Base-by-base conservation (phyloP, 2,888 invertebrate genomes). In the Gerosis bhagava region DNA sequence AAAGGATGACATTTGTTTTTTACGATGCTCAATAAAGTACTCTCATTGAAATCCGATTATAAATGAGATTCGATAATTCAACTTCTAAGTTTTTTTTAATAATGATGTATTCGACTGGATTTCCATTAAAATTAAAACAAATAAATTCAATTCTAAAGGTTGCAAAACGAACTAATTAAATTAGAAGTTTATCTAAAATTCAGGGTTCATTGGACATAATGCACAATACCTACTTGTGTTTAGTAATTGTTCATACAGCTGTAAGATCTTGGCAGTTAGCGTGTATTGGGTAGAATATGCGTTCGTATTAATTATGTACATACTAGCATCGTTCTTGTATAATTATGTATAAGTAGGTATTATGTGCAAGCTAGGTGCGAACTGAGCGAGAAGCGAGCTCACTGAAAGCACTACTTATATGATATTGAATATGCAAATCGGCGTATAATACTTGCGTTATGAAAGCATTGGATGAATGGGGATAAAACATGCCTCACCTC, bases 371-470 rank as follows among this genome's bases (percentile, higher is more conserved):
- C 36, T 24, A 36, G 24, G 36, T 36, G 24, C 22, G 13, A 35
- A 35, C 11, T n/a, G 21, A 35, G 22, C 5, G 35, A 13, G 13
- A 13, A 2, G 28, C 13, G 15, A 13, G 8, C 2, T 21, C 26
- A 17, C 17, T 26, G 17, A 37, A 19, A 39, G 39, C 37, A 28
- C 26, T 28, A 28, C 39, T 28, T 12, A 39, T 39, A 8, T 19
- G 21, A 40, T 29, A 21, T 16, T 31, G 40, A 40, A 31, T 40
- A 40, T 40, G 29, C 11, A 29, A 40, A 31, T 31, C 11, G 28
- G 40, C 2, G 34, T 21, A 21, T 34, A 34, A 34, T 21, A 34
- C 21, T 34, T 39, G 19, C 29, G 28, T 29, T 10, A 29, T 21
- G 21, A 15, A 29, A 13, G 13, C 40, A 13, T 28, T 6, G 19